Evolutionary conservation across 2,113 vertebrate genomes (phyloP).

Genomic region (Paradoxurus hermaphroditus): DNA sequence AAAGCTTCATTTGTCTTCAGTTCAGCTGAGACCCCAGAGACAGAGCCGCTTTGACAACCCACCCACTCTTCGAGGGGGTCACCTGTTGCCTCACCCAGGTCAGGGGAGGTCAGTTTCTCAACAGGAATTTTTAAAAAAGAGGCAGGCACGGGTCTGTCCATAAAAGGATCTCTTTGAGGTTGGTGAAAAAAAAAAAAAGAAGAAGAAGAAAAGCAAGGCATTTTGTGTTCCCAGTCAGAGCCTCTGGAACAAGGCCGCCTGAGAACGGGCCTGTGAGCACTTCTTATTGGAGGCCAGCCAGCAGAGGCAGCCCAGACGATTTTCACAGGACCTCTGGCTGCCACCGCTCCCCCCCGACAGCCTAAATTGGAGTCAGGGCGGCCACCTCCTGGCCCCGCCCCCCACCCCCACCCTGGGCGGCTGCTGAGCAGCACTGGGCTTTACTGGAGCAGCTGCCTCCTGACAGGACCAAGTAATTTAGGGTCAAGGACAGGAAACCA

Average conservation of each 20-base stretch:
- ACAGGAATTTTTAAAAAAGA: conserved; percentile 75
- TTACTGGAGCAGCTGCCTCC: conserved; percentile 76
- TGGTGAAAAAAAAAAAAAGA: neutral
- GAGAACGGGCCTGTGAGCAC: conserved; percentile 86
- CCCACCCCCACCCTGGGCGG: neutral
- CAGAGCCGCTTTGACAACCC: conserved; percentile 60
- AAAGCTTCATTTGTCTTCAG: conserved; percentile 66
- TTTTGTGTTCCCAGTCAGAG: conserved; percentile 77
- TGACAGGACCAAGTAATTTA: conserved; percentile 67
- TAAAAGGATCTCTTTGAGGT: conserved; percentile 89
- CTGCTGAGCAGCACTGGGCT: neutral
- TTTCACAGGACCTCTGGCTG: conserved; percentile 86
- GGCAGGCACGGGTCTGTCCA: conserved; percentile 77
- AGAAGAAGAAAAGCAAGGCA: conserved; percentile 71
- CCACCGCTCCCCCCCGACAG: conserved; percentile 74
- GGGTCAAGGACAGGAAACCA: conserved; percentile 80
- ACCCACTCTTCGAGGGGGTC: conserved; percentile 76
- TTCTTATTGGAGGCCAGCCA: conserved; percentile 81
- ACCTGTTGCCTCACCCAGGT: conserved; percentile 81
- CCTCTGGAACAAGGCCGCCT: conserved; percentile 80
- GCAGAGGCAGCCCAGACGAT: conserved; percentile 70
- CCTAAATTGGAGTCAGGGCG: conserved; percentile 36
- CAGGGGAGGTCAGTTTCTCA: conserved; percentile 79
- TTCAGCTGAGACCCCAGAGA: conserved; percentile 11
- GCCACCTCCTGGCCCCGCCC: conserved; percentile 36